These are phyloP conservation scores for Perodicticus potto DNA, from an alignment of 2,797 vertebrate species.

Conservation along the genomic window DNA sequence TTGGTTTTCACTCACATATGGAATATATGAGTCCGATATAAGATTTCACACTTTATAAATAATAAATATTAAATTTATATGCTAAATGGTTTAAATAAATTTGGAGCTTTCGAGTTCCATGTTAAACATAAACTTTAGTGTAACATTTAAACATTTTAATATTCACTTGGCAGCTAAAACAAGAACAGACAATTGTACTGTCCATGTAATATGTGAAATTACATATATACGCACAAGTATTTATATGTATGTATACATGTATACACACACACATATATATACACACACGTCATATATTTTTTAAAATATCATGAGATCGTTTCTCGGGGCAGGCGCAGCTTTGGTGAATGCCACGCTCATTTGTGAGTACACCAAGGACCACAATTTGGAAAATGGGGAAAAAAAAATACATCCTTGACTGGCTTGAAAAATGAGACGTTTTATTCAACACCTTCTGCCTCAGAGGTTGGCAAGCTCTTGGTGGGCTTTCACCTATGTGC, in stretches of 20 bases:
- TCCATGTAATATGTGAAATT: neutral
- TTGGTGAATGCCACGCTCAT: neutral
- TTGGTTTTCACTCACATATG: neutral
- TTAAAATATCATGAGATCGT: neutral
- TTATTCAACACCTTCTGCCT: neutral
- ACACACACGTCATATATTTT: neutral
- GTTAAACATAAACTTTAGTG: neutral
- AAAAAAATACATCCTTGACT: rapidly evolving
- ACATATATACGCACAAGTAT: neutral
- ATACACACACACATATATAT: neutral
- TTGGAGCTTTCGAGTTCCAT: too few relatives aligned
- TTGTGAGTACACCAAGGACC: neutral
- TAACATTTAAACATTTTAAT: neutral
- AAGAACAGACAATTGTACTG: neutral
- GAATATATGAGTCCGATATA: neutral
- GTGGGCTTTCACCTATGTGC: too few relatives aligned
- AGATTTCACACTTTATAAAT: neutral
- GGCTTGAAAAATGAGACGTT: neutral
- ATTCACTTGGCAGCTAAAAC: neutral
- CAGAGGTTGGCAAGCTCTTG: neutral
- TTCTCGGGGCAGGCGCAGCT: rapidly evolving
- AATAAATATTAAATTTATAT: too few relatives aligned
- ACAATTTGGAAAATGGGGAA: neutral
- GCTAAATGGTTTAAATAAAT: neutral
- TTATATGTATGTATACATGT: too few relatives aligned